Base-by-base conservation (phyloP, 1,140 invertebrate species). In the Neodiprion fabricii region DNA sequence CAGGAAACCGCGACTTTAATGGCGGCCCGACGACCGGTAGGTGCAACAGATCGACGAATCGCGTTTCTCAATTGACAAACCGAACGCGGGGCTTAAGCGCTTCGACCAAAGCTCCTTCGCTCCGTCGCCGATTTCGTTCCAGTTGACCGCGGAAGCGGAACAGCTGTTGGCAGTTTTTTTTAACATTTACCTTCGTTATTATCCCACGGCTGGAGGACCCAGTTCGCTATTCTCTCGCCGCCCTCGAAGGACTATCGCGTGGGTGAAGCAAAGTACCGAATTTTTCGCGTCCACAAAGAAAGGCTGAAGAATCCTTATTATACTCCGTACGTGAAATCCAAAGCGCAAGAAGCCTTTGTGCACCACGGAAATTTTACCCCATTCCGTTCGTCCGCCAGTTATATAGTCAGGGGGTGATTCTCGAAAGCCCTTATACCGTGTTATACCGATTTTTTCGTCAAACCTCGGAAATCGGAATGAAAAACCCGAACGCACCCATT, bases 1-100 rank as follows among this genome's bases (percentile, higher is more conserved):
- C 21, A 53, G 48, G 14, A 14, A 50, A 72, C 48, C 48, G 53
- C 72, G 65, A 48, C 66, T 21, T n/a, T 47, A 49, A 73, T 73
- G 28, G 28, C 28, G 28, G 28, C 61, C 48, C 7, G 40, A 67
- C 48, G 40, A 67, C 23, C 12, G 49, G 53, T 72, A 40, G 28
- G 28, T 48, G 10, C 14, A 21, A 66, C 17, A 14, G 50, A 48
- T 9, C 8, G 53, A 47, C 40, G 66, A 69, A 73, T 69, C 49
- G 65, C 50, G 48, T 73, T 73, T 69, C 65, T 49, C 12, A 2
- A n/a, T 67, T 73, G 14, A 47, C 0, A 40, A 50, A 67, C 66
- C 17, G 17, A n/a, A 48, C 67, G 61, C 21, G 14, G 61, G 61
- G 61, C 2, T 14, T 14, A 66, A 21, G 7, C 61, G 61, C 7